Evolutionary conservation across 2,888 invertebrate genomes (phyloP), one percentile per base, ranked within the genome.

Genomic region (Imbricaverruca yamaguchii): DNA sequence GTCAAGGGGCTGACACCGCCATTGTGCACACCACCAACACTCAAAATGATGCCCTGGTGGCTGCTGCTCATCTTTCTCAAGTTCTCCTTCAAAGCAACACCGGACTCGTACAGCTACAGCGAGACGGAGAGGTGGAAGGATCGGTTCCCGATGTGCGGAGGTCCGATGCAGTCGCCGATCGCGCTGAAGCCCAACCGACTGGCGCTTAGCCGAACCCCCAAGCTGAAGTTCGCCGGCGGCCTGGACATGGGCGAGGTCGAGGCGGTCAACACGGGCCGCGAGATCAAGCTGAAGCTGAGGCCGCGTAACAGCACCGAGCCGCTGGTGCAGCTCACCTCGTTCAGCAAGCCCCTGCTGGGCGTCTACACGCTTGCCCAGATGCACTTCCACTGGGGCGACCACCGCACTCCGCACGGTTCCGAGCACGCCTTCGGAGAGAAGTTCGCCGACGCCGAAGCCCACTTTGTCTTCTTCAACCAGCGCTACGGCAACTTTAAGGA

Each of bases 321-420:
- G 21, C 21, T 74, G 18, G 18, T 74, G 74, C 18, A 21, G 21
- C 53, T 74, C 2, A 21, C 15, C 18, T 74, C 74, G 4, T 53
- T 12, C 74, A 74, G 74, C 74, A 55, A 53, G 9, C 74, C 74
- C 53, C n/a, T 74, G 74, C 18, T 53, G 3, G 74, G 74, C 15
- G 55, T 21, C 53, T 74, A 74, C 74, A 74, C 39, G 18, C 21
- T 74, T 18, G 74, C 55, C 39, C 74, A 74, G 55, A 53, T 74
- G 53, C 74, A 74, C 74, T 74, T 74, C 74, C 74, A 74, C 74
- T 74, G 74, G 74, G 74, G 74, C 7, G 55, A 53, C 13, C 21
- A 55, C 74, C 15, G 8, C 21, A 9, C 18, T 4, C 69, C 18
- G 18, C 39, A 53, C 21, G 74, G 74, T 21, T 74, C 74, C 12